These are phyloP conservation scores for Toxotes jaculatrix DNA, from an alignment of 2,113 vertebrate genomes.

Conservation along the genomic window DNA sequence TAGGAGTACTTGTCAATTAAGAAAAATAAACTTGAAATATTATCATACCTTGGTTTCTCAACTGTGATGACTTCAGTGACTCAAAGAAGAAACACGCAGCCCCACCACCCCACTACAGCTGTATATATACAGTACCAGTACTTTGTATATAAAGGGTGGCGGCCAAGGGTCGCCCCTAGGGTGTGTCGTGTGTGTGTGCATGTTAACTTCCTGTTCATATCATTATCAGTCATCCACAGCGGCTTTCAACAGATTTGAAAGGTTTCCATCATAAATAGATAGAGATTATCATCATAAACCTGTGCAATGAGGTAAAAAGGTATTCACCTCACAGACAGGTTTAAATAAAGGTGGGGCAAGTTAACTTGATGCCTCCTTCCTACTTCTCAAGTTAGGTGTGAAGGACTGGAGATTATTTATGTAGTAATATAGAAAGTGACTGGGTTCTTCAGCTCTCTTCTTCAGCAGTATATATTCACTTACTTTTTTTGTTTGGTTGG, in stretches of 20 bases:
- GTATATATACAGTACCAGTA: background rate
- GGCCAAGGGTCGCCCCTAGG: background rate
- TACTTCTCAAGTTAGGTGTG: no score
- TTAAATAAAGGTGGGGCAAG: background rate
- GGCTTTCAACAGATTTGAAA: no score
- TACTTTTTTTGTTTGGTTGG: background rate
- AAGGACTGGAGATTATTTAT: no score
- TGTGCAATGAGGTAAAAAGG: no score
- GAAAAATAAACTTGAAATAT: background rate
- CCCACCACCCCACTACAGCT: background rate
- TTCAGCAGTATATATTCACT: no score
- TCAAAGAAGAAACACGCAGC: background rate
- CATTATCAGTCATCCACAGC: no score
- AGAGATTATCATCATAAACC: no score
- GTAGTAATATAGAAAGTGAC: no score
- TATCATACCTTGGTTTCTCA: conserved; percentile 37
- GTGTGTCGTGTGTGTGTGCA: background rate
- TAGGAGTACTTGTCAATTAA: background rate
- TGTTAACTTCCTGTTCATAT: background rate
- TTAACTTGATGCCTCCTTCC: background rate
- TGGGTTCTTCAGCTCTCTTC: no score
- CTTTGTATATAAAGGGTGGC: background rate
- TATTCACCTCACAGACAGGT: no score
- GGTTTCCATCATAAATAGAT: no score
- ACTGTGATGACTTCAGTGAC: background rate